These are phyloP conservation scores for Cyclina sinensis DNA, from an alignment of 1,140 invertebrate species.

Conservation along the genomic window DNA sequence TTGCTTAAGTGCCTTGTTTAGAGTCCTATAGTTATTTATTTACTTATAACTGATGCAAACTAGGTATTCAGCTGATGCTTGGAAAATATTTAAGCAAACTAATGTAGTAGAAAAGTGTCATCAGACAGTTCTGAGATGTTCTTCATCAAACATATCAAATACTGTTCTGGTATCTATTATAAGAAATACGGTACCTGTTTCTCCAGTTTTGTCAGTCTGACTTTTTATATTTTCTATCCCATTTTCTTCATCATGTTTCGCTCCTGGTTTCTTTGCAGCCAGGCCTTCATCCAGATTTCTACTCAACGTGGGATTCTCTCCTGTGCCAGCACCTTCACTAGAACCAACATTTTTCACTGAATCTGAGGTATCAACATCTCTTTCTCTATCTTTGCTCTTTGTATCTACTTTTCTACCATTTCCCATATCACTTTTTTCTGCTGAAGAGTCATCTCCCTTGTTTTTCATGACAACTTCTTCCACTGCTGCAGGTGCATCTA, in stretches of 20 bases:
- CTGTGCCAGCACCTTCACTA: background rate
- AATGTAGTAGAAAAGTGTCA: too few relatives aligned
- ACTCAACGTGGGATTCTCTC: background rate
- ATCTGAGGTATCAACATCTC: background rate
- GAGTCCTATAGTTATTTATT: too few relatives aligned
- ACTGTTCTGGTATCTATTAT: too few relatives aligned
- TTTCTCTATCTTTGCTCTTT: background rate
- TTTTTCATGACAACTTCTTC: background rate
- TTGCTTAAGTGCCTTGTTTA: too few relatives aligned
- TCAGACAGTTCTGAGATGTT: too few relatives aligned
- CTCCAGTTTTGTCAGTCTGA: background rate
- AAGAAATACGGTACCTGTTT: background rate
- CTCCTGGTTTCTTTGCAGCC: background rate
- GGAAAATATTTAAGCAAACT: too few relatives aligned
- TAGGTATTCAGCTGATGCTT: too few relatives aligned
- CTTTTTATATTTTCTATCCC: background rate
- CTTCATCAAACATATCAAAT: too few relatives aligned
- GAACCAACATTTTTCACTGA: background rate
- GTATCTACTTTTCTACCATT: background rate
- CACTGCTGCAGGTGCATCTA: background rate
- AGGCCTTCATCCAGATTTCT: background rate
- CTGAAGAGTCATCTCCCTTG: background rate
- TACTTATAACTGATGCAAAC: too few relatives aligned
- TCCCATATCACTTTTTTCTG: background rate
- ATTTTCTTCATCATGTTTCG: background rate